Evolutionary conservation across 1,140 invertebrate genomes (phyloP).

Genomic region (Zaprionus inermis): DNA sequence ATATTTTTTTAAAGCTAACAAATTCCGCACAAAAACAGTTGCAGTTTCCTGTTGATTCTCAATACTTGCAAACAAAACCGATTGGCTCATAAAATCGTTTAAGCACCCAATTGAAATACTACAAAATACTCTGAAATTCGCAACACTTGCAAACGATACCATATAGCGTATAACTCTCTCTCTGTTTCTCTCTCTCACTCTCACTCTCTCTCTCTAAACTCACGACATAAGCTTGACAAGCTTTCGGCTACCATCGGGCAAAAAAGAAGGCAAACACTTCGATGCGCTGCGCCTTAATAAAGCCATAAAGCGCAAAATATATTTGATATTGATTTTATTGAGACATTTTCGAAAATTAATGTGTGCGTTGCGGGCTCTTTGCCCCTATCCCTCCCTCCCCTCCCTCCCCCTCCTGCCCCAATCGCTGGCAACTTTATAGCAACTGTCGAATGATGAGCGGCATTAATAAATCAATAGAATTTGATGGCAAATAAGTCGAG

Average conservation of each 20-base stretch:
- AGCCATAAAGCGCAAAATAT: slow-evolving; percentile 56
- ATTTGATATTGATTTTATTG: slow-evolving; percentile 76
- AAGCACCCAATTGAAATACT: background rate
- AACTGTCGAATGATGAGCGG: slow-evolving; percentile 59
- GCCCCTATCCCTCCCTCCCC: no score
- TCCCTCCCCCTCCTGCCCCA: background rate
- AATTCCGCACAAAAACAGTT: no score
- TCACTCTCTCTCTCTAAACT: no score
- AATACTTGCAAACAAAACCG: no score
- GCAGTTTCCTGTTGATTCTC: no score
- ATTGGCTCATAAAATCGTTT: no score
- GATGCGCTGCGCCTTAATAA: slow-evolving; percentile 44
- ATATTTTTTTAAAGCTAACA: no score
- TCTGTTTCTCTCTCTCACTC: no score
- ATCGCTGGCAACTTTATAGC: slow-evolving; percentile 38
- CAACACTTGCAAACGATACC: background rate
- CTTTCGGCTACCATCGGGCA: no score
- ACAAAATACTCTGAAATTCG: background rate
- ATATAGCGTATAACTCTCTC: background rate
- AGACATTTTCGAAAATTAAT: slow-evolving; percentile 75
- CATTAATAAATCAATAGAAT: slow-evolving; percentile 77
- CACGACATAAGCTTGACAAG: no score
- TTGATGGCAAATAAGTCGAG: slow-evolving; percentile 74
- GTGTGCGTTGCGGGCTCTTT: slow-evolving; percentile 36
- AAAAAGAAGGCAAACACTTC: no score